A percentile compares a stretch with the other conserved stretches of the same genome.
Evolutionary conservation across 1,140 invertebrate species (phyloP).

Genomic region (Platorchestia sp.): DNA sequence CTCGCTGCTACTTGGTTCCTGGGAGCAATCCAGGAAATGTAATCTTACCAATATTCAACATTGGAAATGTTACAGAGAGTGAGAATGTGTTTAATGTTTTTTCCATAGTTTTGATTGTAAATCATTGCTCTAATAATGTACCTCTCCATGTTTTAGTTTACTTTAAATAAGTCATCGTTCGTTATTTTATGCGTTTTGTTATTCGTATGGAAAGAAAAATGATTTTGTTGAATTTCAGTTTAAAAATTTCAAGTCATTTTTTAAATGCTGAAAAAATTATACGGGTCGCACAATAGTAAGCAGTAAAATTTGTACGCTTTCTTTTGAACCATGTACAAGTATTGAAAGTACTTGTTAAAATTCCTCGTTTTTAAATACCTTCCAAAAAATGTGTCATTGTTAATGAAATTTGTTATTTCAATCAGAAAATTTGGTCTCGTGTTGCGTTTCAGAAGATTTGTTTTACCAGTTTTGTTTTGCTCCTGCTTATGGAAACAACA

Average conservation of each 20-base stretch:
- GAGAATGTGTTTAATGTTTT: background rate
- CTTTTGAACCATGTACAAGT: no score
- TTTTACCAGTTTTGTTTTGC: background rate
- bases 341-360: background rate
- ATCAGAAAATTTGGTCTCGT: background rate
- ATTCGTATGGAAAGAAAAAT: background rate
- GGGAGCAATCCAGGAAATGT: background rate
- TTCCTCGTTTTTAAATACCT: background rate
- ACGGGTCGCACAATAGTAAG: no score
- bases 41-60: background rate
- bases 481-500: background rate
- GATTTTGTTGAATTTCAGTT: background rate
- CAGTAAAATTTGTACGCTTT: no score
- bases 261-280: no score
- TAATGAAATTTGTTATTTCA: background rate
- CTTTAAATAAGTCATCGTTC: background rate
- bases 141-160: background rate
- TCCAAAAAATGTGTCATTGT: background rate
- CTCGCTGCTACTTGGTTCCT: background rate
- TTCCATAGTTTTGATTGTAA: background rate
- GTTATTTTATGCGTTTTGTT: background rate
- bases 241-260: no score
- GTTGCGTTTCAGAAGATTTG: background rate
- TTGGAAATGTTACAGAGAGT: background rate
- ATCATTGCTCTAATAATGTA: background rate